Percentiles rank a stretch among this genome's conserved stretches.
Evolutionary conservation across 2,113 vertebrate genomes (phyloP).

Genomic region (Hemiscyllium ocellatum): DNA sequence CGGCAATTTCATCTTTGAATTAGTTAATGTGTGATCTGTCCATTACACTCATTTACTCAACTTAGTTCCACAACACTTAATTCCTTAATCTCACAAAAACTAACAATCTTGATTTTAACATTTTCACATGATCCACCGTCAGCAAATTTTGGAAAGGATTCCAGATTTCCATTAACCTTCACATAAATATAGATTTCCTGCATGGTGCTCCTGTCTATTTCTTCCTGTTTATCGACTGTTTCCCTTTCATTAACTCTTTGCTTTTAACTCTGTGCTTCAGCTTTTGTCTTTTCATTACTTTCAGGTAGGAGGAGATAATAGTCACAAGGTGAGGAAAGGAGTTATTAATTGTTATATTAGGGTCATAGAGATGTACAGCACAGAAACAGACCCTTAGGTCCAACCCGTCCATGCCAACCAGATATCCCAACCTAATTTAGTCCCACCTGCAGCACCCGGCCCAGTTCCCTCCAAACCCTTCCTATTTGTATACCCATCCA

Average conservation of each 20-base stretch:
- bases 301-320: too few species aligned
- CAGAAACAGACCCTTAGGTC: too few species aligned
- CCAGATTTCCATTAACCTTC: neutral
- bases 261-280: neutral
- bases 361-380: too few species aligned
- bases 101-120: neutral
- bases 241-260: neutral
- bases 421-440: too few species aligned
- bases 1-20: too few species aligned
- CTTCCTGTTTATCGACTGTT: neutral
- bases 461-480: too few species aligned
- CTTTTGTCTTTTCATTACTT: neutral
- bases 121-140: neutral
- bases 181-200: neutral
- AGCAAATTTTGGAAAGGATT: neutral
- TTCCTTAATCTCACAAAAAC: neutral
- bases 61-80: neutral
- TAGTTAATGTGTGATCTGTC: neutral
- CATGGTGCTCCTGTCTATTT: neutral
- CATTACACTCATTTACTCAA: neutral
- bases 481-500: too few species aligned
- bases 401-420: too few species aligned
- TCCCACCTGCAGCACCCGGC: too few species aligned
- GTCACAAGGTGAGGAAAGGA: too few species aligned
- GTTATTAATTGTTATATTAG: too few species aligned